These are phyloP conservation scores for Drosophila lini DNA, from an alignment of 1,140 invertebrate genomes.

Conservation along the genomic window DNA sequence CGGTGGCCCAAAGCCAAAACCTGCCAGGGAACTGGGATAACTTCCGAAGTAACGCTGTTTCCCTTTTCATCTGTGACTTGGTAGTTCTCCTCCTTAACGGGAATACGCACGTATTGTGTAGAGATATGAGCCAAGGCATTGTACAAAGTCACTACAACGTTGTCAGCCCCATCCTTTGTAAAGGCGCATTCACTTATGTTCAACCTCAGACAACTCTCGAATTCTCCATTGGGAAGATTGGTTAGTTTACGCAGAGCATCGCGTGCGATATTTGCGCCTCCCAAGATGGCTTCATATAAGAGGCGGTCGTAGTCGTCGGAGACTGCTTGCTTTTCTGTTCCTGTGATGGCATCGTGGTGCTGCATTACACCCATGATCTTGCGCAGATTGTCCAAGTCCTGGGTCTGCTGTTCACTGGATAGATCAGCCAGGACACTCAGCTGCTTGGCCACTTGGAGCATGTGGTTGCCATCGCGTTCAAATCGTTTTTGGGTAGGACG, in stretches of 20 bases:
- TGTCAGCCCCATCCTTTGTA: conserved; percentile 84
- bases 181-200: conserved; percentile 88
- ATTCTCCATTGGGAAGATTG: conserved; percentile 85
- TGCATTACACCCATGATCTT: conserved; percentile 92
- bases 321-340: conserved; percentile 96
- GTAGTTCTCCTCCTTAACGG: conserved; percentile 87
- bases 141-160: conserved; percentile 89
- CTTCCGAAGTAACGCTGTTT: conserved; percentile 84
- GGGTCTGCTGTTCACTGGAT: conserved; percentile 34
- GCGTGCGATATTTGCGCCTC: conserved; percentile 37
- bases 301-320: conserved; percentile 91
- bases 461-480: conserved; percentile 91
- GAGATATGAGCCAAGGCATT: conserved; percentile 91
- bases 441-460: conserved; percentile 89
- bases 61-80: conserved; percentile 86
- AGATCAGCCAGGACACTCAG: conserved; percentile 84
- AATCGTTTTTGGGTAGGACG: conserved; percentile 92
- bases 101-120: conserved; percentile 88
- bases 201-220: conserved; percentile 87
- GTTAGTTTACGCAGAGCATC: conserved; percentile 67
- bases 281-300: conserved; percentile 55
- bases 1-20: conserved; percentile 88
- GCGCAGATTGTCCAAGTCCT: conserved; percentile 72
- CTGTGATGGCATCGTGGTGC: conserved; percentile 95
- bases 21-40: conserved; percentile 87